Evolutionary conservation across 2,113 vertebrate species (phyloP).

Genomic region (Trematomus loennbergii): DNA sequence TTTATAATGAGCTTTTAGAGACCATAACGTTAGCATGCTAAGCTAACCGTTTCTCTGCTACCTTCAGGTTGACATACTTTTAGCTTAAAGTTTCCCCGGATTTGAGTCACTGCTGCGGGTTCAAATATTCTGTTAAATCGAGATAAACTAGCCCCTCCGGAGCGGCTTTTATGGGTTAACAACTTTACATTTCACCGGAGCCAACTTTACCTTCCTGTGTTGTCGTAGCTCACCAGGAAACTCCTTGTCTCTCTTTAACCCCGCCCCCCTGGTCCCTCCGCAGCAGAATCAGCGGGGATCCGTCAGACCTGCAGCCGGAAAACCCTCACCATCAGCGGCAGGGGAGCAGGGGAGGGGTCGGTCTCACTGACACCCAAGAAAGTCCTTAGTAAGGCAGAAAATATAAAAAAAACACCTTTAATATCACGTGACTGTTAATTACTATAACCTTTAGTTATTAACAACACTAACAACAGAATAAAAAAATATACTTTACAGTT

Average conservation of each 20-base stretch:
- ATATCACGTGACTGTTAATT: constrained; percentile 4
- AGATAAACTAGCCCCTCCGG: rapidly evolving
- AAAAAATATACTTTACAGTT: too few relatives aligned
- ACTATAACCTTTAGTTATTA: background rate
- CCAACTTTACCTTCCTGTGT: constrained; percentile 78
- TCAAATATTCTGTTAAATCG: too few relatives aligned
- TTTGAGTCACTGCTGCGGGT: background rate
- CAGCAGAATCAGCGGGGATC: background rate
- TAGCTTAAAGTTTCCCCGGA: background rate
- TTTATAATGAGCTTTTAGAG: background rate
- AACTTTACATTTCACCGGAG: constrained; percentile 33
- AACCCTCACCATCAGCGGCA: background rate
- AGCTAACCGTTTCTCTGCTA: constrained; percentile 42
- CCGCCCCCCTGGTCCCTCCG: constrained; percentile 61
- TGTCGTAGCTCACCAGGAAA: constrained; percentile 82
- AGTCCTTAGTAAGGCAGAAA: background rate
- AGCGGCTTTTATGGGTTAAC: background rate
- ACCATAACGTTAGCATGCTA: background rate
- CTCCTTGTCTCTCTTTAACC: constrained; percentile 62
- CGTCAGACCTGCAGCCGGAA: background rate
- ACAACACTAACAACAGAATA: too few relatives aligned
- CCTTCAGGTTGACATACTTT: constrained; percentile 42
- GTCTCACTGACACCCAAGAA: constrained; percentile 9
- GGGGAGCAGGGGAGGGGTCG: background rate
- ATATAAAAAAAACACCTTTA: background rate